Base-by-base conservation (phyloP, 2,113 vertebrate genomes). In the Actenoides hombroni region DNA sequence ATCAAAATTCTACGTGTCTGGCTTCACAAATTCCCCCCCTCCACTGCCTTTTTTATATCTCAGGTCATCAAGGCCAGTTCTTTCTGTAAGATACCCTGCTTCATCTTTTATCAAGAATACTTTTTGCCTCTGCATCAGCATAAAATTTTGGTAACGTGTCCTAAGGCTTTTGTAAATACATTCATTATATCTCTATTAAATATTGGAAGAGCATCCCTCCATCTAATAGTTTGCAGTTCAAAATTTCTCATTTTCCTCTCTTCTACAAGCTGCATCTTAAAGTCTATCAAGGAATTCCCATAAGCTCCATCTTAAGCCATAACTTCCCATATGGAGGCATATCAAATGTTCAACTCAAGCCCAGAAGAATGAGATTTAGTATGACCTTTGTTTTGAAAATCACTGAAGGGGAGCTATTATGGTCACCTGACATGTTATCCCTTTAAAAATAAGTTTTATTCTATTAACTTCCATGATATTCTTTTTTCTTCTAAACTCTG, bases 21-120 rank as follows among this genome's bases (percentile, higher is more conserved):
- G 48, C 14, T 25, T 76, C 2, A 1, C 11, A 39, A 67, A 59
- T 16, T 19, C 37, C 20, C 1, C 1, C 2, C 3, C 6, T 21
- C 3, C 0, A 1, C 4, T 1, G 0, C 28, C 26, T 16, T 2
- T 18, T 84, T 33, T 35, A 4, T 21, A 40, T 11, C 10, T 83
- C 46, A 81, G 5, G 11, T 70, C 10, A 83, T 57, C 13, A 83
- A 65, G 44, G 69, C 33, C 14, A 54, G 8, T 67, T 74, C 17
- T 46, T 86, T 78, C 37, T 54, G 26, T n/a, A 53, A 70, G 25
- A 19, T 26, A 65, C 2, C 11, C 21, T 54, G n/a, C 15, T 16
- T 25, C 21, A 44, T 77, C 31, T 80, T 86, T 53, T 57, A 48
- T 49, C n/a, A 77, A 44, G 18, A 80, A 49, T 8, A 69, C 9